A percentile compares a stretch with the other conserved stretches of the same genome.
Evolutionary conservation across 2,888 invertebrate species (phyloP).

Genomic region (Synergus japonicus): DNA sequence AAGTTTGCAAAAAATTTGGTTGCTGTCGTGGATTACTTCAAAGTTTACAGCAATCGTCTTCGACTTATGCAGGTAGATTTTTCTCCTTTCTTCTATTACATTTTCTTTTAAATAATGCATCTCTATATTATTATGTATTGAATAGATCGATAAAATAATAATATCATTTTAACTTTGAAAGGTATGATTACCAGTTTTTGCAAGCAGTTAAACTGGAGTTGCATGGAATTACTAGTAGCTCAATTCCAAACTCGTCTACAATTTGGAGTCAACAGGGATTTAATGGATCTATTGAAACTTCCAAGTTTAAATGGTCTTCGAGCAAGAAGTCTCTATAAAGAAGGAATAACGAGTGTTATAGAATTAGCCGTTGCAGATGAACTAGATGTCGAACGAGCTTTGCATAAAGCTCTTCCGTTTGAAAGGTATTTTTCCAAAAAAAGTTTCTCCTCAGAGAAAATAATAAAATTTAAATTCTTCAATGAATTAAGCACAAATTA

Average conservation of each 20-base stretch:
- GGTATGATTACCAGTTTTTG: slow-evolving; percentile 99
- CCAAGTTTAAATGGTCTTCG: slow-evolving; percentile 89
- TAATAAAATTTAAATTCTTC: slow-evolving; percentile 12
- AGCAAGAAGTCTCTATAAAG: slow-evolving; percentile 90
- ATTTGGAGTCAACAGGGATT: slow-evolving; percentile 95
- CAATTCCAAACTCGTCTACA: slow-evolving; percentile 96
- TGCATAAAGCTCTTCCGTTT: slow-evolving; percentile 90
- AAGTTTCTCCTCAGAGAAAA: not conserved
- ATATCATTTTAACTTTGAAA: slow-evolving; percentile 66
- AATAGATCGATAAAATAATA: not conserved
- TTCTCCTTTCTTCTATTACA: slow-evolving; percentile 33
- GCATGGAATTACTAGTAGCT: slow-evolving; percentile 91
- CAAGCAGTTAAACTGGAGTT: slow-evolving; percentile 93
- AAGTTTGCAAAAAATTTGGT: slow-evolving; percentile 90
- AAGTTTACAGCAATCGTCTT: slow-evolving; percentile 94
- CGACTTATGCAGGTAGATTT: slow-evolving; percentile 91
- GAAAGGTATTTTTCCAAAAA: slow-evolving; percentile 80
- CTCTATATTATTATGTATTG: no score
- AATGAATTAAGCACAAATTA: not conserved
- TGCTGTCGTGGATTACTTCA: slow-evolving; percentile 95
- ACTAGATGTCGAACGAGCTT: slow-evolving; percentile 85
- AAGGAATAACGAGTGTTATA: slow-evolving; percentile 87
- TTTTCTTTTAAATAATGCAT: slow-evolving; percentile 8
- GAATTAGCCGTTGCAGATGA: slow-evolving; percentile 88
- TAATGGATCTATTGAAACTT: slow-evolving; percentile 93